Base-by-base conservation (phyloP, 2,797 vertebrate genomes). In the Uromys caudimaculatus region DNA sequence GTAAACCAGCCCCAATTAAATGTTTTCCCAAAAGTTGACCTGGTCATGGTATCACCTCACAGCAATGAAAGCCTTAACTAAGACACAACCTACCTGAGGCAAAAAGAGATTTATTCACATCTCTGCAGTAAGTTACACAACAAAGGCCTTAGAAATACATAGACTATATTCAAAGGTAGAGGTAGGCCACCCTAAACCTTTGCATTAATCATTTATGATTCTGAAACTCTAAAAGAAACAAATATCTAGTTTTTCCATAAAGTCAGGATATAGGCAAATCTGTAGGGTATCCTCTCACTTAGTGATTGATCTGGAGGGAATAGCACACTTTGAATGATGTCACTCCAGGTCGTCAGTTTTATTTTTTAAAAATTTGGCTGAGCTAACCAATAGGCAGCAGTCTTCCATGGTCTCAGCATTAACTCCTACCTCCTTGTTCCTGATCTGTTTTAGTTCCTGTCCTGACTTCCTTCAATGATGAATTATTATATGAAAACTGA, bases 121-220 rank as follows among this genome's bases (percentile, higher is more conserved):
- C 6, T 38, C 64, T 11, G 3, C 3, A 7, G 19, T 4, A 44
- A 58, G 2, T 11, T 5, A 6, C 24, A 58, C 17, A 38, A 69
- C 0, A 23, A 4, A 76, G 29, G 9, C 16, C 1, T 14, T n/a
- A 76, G 62, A 52, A 78, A 38, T 16, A 38, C 0, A 7, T 3
- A 67, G 67, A 35, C 16, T 23, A 1, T 41, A 4, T n/a, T 58
- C 23, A 10, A 10, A 50, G n/a, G 8, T 7, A 3, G 2, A 6
- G 0, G 0, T n/a, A 38, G 0, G 13, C 6, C 12, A 6, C 86
- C 19, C 52, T 13, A 3, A 9, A 21, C 0, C 2, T 17, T 16
- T 52, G 50, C 12, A n/a, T 60, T 54, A 1, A 67, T 67, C 35
- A 76, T 56, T 44, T 50, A 76, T 12, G 32, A 41, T 50, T 62